These are phyloP conservation scores for Polypedilum pembai DNA, from an alignment of 1,140 invertebrate species.

Conservation along the genomic window DNA sequence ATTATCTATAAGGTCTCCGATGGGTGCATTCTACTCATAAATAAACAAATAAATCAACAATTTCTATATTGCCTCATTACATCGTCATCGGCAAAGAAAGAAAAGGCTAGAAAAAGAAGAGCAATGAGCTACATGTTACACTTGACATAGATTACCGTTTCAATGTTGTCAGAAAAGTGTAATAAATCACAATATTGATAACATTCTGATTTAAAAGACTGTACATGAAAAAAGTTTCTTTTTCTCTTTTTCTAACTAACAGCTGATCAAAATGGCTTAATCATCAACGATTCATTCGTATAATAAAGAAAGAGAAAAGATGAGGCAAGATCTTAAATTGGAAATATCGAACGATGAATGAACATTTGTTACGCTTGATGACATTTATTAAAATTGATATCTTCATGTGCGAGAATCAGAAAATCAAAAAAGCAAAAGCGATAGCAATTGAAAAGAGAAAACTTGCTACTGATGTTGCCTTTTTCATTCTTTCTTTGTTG, in stretches of 20 bases:
- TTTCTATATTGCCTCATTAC: background rate
- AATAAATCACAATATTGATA: constrained; percentile 16
- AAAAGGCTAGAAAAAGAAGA: background rate
- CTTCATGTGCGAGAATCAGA: background rate
- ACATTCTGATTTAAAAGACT: background rate
- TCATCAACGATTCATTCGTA: background rate
- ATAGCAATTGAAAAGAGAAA: no score
- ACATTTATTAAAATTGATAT: constrained; percentile 27
- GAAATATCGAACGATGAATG: background rate
- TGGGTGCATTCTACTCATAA: no score
- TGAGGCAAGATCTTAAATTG: background rate
- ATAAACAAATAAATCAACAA: background rate
- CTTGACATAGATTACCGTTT: background rate
- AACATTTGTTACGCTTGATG: constrained; percentile 16
- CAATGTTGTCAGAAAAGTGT: background rate
- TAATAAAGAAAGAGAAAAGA: background rate
- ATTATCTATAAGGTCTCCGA: background rate
- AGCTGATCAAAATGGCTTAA: constrained; percentile 6
- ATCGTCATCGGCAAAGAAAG: background rate
- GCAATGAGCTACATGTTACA: background rate
- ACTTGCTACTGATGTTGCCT: no score
- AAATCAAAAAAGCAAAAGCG: no score
- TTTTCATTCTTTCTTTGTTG: no score
- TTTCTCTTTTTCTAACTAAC: background rate
- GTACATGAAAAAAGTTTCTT: background rate